phyloP scores from a whole-genome alignment of 2,113 vertebrate species.

The Saimiri boliviensis region DNA sequence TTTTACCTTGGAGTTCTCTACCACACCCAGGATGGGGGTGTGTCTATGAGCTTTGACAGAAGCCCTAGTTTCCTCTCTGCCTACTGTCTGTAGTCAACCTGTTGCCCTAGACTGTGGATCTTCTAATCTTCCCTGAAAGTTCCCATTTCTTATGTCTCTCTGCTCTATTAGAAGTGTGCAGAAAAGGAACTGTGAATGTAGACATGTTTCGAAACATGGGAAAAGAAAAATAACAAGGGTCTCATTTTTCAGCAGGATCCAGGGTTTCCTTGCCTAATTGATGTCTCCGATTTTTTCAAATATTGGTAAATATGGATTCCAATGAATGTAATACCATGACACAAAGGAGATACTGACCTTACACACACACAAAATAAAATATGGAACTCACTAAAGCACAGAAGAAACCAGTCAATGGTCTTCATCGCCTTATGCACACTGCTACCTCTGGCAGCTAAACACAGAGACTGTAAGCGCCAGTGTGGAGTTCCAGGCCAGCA shows the following conservation, averaged over 20 bases:
- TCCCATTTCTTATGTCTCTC: background rate
- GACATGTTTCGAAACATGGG: background rate
- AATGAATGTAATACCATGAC: background rate
- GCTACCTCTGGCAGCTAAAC: background rate
- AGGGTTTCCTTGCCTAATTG: background rate
- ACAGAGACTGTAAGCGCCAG: background rate
- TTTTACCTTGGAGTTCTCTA: background rate
- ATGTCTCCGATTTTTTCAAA: background rate
- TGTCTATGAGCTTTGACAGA: background rate
- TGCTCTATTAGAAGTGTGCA: background rate
- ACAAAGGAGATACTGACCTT: background rate
- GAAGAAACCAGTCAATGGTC: background rate
- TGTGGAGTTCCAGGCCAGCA: background rate
- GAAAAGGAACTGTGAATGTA: background rate
- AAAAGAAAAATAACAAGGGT: background rate
- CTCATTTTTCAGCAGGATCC: background rate
- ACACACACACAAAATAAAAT: background rate
- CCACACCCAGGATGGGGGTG: no score
- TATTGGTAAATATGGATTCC: background rate
- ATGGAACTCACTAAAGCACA: background rate
- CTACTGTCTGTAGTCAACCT: background rate
- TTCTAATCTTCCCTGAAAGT: background rate
- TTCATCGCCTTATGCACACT: background rate
- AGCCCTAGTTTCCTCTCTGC: background rate
- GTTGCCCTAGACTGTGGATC: background rate